Evolutionary conservation across 2,113 vertebrate genomes (phyloP).

Genomic region (Reinhardtius hippoglossoides): DNA sequence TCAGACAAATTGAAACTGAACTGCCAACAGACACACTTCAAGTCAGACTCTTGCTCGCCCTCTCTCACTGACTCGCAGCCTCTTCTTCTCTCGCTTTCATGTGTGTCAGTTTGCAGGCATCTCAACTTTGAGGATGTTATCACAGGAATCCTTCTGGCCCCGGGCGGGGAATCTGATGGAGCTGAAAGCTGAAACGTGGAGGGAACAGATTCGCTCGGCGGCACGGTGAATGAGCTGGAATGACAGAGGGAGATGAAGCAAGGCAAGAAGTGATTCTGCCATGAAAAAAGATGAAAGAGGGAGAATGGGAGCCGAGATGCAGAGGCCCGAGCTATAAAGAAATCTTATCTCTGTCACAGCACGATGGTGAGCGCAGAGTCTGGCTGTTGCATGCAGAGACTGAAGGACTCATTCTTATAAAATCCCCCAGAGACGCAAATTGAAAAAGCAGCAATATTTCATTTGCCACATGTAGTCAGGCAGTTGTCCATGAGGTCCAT

Average conservation of each 20-base stretch:
- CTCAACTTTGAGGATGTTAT: conserved; percentile 53
- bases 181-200: conserved; percentile 37
- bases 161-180: conserved; percentile 54
- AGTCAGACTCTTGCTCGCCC: not conserved
- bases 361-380: not conserved
- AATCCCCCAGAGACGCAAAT: not conserved
- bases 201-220: conserved; percentile 35
- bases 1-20: conserved; percentile 28
- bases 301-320: conserved; percentile 11
- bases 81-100: conserved; percentile 32
- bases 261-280: conserved; percentile 37
- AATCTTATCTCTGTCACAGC: conserved; percentile 38
- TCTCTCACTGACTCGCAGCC: conserved; percentile 7
- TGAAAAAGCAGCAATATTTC: not conserved
- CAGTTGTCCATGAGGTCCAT: not conserved
- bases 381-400: conserved; percentile 3
- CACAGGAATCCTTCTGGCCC: conserved; percentile 56
- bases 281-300: conserved; percentile 50
- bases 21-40: conserved; percentile 3
- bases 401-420: not conserved
- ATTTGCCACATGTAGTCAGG: conserved; percentile 3
- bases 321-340: conserved; percentile 14
- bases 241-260: conserved; percentile 54
- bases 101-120: conserved; percentile 45
- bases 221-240: conserved; percentile 35